Base-by-base conservation (phyloP, 2,113 vertebrate species). In the Eretmodus cyanostictus region DNA sequence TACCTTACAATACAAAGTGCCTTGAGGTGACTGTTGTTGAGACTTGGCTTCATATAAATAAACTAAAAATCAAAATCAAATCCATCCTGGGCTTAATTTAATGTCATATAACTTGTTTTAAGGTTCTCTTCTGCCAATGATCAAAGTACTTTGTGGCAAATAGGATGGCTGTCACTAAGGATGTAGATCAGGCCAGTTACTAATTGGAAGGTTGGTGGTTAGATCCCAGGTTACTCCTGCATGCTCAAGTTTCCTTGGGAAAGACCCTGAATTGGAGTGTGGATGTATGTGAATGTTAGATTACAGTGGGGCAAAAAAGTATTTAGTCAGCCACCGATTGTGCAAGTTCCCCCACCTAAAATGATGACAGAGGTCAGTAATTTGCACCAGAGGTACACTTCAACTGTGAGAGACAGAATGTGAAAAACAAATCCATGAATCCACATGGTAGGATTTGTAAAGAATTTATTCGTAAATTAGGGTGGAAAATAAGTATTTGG, bases 41-140 rank as follows among this genome's bases (percentile, higher is more conserved):
- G 55, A 57, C 55, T 57, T 57, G 55, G 14, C 27, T 59, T 59
- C 57, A 31, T 31, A 31, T 59, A 59, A 59, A 59, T 29, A 59
- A 59, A 2, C 1, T 29, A 16, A 57, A 57, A 57, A 34, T 4
- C 0, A 63, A 34, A 34, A 34, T 63, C 16, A 10, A 19, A 34
- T 47, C 22, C 22, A 47, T 45, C 45, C 40, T 27, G 24, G 2
- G 40, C 40, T 76, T 17, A 29, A 42, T 47, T 47, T 47, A 47
- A 47, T 11, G n/a, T 47, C 14, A 29, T 6, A 11, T 29, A 2
- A 7, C 40, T 24, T 10, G 14, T 3, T 27, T 29, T 76, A 27
- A 29, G 9, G 14, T 76, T 47, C 71, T 76, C 68, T 11, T 11
- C 24, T 6, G 16, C 14, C 42, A 76, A 5, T 19, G 45, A 19